Conservation (phyloP, 2,797 vertebrate genomes). For the Graptemys geographica region DNA sequence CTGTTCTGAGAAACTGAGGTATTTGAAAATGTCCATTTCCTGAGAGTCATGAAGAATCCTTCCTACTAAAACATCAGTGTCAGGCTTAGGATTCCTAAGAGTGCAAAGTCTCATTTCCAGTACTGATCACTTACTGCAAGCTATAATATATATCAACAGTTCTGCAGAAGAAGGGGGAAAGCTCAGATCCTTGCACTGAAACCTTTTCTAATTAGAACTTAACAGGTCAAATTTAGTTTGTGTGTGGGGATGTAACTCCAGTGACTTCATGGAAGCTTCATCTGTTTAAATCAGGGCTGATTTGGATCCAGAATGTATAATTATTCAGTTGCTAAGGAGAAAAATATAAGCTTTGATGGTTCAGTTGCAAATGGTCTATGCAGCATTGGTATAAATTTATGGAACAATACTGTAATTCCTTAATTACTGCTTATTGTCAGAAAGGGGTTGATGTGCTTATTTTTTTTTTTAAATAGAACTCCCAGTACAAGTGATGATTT, state of each 20-base stretch:
- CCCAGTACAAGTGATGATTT: not conserved
- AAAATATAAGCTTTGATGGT: not conserved
- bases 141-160: not conserved
- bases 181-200: not conserved
- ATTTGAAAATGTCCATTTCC: not conserved
- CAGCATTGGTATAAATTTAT: not conserved
- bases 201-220: not conserved
- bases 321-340: not conserved
- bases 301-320: not conserved
- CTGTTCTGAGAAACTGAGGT: not conserved
- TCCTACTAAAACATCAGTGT: not conserved
- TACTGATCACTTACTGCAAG: not conserved
- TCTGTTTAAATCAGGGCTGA: not conserved
- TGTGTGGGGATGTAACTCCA: not conserved
- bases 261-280: not conserved
- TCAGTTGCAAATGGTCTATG: not conserved
- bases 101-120: not conserved
- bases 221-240: not conserved
- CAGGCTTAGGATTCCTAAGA: not conserved
- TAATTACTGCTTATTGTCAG: not conserved
- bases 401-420: not conserved
- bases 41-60: not conserved
- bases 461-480: not conserved
- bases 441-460: not conserved
- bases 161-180: not conserved